Conservation (phyloP, 2,888 invertebrate genomes). For the Platynereis dumerilii region DNA sequence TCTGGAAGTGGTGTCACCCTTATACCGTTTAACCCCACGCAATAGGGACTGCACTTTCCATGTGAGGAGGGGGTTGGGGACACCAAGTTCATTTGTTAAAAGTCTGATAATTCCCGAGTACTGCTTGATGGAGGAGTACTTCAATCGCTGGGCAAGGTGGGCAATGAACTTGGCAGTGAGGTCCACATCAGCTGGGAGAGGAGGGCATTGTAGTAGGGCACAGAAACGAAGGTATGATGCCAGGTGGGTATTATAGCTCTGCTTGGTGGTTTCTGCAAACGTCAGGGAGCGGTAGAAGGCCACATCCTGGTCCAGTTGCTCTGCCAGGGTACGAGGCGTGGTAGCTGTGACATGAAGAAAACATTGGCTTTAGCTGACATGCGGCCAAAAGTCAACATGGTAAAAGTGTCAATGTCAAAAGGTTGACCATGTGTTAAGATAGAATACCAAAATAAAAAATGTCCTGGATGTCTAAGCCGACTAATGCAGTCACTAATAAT, state of each 20-base stretch:
- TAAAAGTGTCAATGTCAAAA: not conserved
- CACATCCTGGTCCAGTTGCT: not conserved
- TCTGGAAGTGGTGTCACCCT: not conserved
- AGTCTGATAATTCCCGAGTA: not conserved
- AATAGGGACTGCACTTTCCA: not conserved
- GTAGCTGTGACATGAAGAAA: no score
- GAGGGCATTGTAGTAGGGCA: not conserved
- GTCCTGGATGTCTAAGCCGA: not conserved
- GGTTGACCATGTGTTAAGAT: not conserved
- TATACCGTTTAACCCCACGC: not conserved
- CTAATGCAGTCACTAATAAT: not conserved
- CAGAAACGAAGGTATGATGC: slow-evolving; percentile 9
- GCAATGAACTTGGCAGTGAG: not conserved
- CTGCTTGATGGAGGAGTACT: not conserved
- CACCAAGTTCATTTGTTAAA: not conserved
- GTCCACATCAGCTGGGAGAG: not conserved
- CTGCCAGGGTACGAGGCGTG: no score
- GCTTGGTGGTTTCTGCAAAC: slow-evolving; percentile 3
- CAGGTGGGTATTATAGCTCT: not conserved
- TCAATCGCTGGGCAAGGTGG: not conserved
- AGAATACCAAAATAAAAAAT: no score
- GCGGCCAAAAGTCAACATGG: no score
- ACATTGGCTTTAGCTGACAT: no score
- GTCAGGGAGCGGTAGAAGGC: not conserved
- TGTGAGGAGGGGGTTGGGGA: slow-evolving; percentile 4